Conservation (phyloP, 53 echinoderm and acorn worm species). For the Apostichopus leukothele region DNA sequence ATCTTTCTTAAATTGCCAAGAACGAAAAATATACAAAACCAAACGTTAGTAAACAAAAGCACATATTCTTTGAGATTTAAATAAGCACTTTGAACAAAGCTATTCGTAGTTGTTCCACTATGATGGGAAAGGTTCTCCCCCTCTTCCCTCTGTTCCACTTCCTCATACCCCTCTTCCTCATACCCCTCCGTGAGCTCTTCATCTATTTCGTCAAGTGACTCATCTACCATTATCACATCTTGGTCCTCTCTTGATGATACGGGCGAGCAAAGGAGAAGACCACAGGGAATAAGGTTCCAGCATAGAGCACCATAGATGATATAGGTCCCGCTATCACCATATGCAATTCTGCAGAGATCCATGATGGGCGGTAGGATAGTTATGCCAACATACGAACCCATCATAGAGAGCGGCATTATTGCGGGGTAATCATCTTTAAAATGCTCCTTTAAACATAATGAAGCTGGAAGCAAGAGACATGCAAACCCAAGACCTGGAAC, state of each 20-base stretch:
- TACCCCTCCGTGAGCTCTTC: background rate
- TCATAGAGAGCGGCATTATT: conserved; percentile 17
- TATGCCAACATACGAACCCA: conserved; percentile 18
- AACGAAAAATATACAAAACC: conserved; percentile 21
- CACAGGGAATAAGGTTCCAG: conserved; percentile 31
- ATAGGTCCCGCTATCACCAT: background rate
- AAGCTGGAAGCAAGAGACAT: conserved; percentile 8
- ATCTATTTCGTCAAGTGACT: background rate
- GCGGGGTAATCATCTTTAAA: conserved; percentile 15
- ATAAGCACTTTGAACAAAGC: background rate
- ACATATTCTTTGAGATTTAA: background rate
- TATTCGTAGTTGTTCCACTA: background rate
- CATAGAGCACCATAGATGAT: conserved; percentile 8
- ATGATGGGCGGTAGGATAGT: conserved; percentile 21
- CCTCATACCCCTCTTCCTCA: background rate
- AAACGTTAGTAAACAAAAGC: background rate
- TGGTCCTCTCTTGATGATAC: background rate
- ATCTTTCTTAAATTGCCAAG: conserved; percentile 33
- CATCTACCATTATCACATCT: background rate
- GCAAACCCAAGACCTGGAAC: conserved; percentile 17
- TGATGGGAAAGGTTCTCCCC: too few relatives aligned
- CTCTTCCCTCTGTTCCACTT: background rate
- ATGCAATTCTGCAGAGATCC: conserved; percentile 8
- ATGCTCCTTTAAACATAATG: conserved; percentile 18
- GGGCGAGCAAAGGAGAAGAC: conserved; percentile 2